Base-by-base conservation (phyloP, 2,797 vertebrate species). In the Acanthis flammea region DNA sequence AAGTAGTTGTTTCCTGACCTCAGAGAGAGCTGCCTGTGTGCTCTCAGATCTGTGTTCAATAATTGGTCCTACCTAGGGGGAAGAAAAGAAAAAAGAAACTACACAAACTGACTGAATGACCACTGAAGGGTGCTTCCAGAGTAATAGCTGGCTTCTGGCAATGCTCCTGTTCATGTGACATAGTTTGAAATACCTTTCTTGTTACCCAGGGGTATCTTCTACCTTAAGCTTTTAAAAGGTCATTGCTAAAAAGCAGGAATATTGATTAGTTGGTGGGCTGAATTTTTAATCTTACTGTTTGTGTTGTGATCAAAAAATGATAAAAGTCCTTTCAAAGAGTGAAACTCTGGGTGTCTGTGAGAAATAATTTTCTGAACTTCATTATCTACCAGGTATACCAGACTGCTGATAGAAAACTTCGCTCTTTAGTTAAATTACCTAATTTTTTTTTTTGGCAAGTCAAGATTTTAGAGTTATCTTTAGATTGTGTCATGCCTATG, bases 21-120 rank as follows among this genome's bases (percentile, higher is more conserved):
- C 47, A 5, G 73, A 86, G 85, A 54, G 71, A 76, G 50, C 74
- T 91, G 70, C 54, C 67, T 74, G 55, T 65, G 67, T 86, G 62
- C 87, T 92, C 94, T 96, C 82, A 96, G 96, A 96, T 95, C 88
- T 88, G 44, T 76, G 86, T 91, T 92, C 92, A 95, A 76, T 95
- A 96, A 95, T 68, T 88, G 87, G 76, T 61, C 79, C 82, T 94
- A 95, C 87, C 82, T 92, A 72, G 45, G n/a, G 90, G 87, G 82
- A 91, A 84, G 72, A 71, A 88, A 76, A 74, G 85, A 72, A 74
- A 78, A 72, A 91, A 83, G 57, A 91, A 90, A 90, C 33, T 30
- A 55, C 45, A 83, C 68, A 93, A 50, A 41, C 42, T 0, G 5
- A 74, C 45, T 92, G 80, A 77, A 73, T 81, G 73, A 93, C 86